A percentile compares a stretch with the other conserved stretches of the same genome.
Evolutionary conservation across 2,113 vertebrate genomes (phyloP).

Genomic region (Machaerirhynchus nigripectus): DNA sequence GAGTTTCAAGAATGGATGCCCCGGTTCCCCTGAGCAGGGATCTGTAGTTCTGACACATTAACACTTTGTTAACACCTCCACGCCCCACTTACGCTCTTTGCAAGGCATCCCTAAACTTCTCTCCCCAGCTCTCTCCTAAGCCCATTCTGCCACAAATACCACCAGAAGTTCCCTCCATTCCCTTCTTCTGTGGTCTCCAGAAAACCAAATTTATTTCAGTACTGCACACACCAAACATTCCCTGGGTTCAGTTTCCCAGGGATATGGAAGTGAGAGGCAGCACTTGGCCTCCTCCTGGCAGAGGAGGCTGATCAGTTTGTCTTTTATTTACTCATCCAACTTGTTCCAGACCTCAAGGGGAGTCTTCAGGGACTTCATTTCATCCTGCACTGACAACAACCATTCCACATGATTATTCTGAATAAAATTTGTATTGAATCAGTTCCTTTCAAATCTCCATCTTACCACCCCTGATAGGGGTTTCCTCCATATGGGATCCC

Average conservation of each 20-base stretch:
- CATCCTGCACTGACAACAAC: neutral
- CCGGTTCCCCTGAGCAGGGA: neutral
- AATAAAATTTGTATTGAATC: neutral
- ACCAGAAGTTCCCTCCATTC: neutral
- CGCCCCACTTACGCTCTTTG: neutral
- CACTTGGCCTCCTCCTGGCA: neutral
- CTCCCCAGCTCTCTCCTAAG: neutral
- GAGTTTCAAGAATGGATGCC: neutral
- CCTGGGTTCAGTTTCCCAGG: neutral
- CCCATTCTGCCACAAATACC: neutral
- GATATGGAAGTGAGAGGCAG: neutral
- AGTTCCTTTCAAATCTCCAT: neutral
- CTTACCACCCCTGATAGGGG: rapidly evolving
- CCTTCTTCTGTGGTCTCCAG: rapidly evolving
- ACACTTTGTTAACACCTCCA: neutral
- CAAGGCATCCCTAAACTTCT: neutral
- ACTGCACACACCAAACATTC: neutral
- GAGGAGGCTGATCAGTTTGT: neutral
- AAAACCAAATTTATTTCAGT: neutral
- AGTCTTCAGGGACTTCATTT: neutral
- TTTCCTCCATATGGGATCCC: rapidly evolving
- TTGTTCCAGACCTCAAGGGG: neutral
- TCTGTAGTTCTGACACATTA: neutral
- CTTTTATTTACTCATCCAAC: neutral
- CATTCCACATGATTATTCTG: neutral